Base-by-base conservation (phyloP, 2,113 vertebrate genomes). In the Edolisoma coerulescens region DNA sequence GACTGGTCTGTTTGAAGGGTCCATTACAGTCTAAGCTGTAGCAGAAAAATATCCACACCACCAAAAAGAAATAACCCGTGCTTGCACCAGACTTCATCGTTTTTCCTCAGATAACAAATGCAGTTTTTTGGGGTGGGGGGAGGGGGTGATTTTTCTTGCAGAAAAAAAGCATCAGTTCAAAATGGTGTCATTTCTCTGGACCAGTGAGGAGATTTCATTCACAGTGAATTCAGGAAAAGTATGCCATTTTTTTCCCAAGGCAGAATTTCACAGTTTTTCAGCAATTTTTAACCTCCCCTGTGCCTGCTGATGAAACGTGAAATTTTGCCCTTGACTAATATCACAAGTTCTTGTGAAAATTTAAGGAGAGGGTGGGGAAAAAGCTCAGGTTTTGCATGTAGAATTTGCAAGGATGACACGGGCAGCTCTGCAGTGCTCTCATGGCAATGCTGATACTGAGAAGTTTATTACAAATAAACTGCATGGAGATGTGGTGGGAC, bases 201-300 rank as follows among this genome's bases (percentile, higher is more conserved):
- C 73, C 6, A 10, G 52, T 5, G 32, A 82, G 52, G 44, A 35
- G 49, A 13, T 76, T 81, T 79, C 82, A 30, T 74, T 84, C 93
- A 44, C 71, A 64, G 23, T 68, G 22, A 59, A 69, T 52, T 89
- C 76, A 91, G 93, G 53, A 61, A 69, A 90, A 90, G 16, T 59
- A 50, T 63, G 28, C 45, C 52, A 37, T 77, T 80, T 45, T 30
- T 26, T 54, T 32, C 27, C 54, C 63, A 45, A 60, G 87, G 93
- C 70, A 84, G 57, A 92, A 93, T 96, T 96, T 96, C 95, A 95
- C 49, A 42, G 87, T 92, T 96, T 94, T 89, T 56, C 93, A 96
- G 89, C 93, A 92, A 84, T 60, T 87, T 93, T 92, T 86, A 84
- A 86, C 68, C 50, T 95, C 74, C 70, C 71, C 84, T 28, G 61